Conservation (phyloP, 2,113 vertebrate genomes). For the Tapirus terrestris region DNA sequence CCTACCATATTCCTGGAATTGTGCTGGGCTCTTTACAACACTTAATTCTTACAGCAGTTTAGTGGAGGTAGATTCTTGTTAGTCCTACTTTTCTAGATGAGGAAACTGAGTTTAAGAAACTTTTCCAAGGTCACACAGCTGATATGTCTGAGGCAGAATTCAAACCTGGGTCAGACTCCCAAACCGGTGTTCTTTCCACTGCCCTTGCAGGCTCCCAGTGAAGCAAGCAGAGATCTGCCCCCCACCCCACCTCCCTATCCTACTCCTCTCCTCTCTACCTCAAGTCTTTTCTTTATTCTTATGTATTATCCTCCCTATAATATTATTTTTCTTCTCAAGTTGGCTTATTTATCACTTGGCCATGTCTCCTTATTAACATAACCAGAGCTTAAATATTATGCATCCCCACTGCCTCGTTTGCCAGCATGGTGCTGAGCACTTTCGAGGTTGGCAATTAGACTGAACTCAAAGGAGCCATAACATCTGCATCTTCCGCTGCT, state of each 20-base stretch:
- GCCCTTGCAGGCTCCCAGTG: neutral
- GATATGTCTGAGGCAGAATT: neutral
- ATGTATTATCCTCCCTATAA: neutral
- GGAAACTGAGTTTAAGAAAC: neutral
- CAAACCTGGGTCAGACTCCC: neutral
- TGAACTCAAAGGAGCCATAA: neutral
- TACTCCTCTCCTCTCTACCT: neutral
- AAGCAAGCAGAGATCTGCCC: neutral
- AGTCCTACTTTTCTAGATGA: neutral
- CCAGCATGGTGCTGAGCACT: conserved; percentile 41
- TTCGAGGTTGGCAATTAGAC: conserved; percentile 45
- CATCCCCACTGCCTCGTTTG: conserved; percentile 55
- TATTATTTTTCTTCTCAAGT: conserved; percentile 36
- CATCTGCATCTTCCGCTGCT: conserved; percentile 42
- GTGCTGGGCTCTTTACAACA: neutral
- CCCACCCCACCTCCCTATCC: no score
- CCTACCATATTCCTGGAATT: neutral
- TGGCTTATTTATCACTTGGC: conserved; percentile 62
- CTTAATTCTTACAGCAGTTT: neutral
- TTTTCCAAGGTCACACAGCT: neutral
- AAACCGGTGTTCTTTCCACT: neutral
- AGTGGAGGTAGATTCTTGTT: neutral
- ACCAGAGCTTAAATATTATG: conserved; percentile 53
- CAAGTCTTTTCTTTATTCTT: conserved; percentile 13
- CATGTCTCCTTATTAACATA: conserved; percentile 55